Conservation (phyloP, 2,888 invertebrate species). For the Oscheius sp. region DNA sequence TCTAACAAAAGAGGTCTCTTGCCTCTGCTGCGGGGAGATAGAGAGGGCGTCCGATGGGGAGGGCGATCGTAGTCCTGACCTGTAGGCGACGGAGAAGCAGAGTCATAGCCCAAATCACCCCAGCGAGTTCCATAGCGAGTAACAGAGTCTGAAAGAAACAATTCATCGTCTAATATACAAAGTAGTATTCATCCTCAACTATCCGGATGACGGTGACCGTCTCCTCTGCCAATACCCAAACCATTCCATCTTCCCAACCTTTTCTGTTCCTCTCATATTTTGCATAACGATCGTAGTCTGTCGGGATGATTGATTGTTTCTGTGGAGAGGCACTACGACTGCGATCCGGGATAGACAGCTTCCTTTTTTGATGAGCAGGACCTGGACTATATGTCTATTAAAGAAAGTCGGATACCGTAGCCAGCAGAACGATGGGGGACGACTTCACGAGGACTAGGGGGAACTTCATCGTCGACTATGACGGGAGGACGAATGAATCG, state of each 20-base stretch:
- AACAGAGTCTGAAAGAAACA: constrained; percentile 51
- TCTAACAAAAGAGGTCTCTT: constrained; percentile 26
- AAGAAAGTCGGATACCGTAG: constrained; percentile 46
- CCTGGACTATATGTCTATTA: constrained; percentile 36
- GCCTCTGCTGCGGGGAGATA: constrained; percentile 49
- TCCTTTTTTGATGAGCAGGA: constrained; percentile 60
- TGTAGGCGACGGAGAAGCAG: constrained; percentile 52
- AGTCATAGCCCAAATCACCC: constrained; percentile 57
- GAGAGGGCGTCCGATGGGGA: constrained; percentile 57
- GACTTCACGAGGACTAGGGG: constrained; percentile 61
- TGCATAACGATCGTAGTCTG: constrained; percentile 55
- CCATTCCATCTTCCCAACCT: constrained; percentile 42
- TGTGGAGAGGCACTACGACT: constrained; percentile 58
- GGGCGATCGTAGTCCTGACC: constrained; percentile 29
- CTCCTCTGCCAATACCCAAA: constrained; percentile 52
- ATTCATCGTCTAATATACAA: constrained; percentile 28
- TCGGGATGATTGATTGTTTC: constrained; percentile 44
- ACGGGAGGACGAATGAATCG: constrained; percentile 45
- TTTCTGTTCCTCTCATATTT: constrained; percentile 57
- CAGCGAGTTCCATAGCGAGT: constrained; percentile 55
- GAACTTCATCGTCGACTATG: constrained; percentile 53
- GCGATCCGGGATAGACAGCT: constrained; percentile 59
- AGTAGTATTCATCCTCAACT: constrained; percentile 51
- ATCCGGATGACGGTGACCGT: constrained; percentile 51
- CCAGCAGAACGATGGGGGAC: constrained; percentile 64